Evolutionary conservation across 2,113 vertebrate genomes (phyloP).

Genomic region (Excalfactoria chinensis): DNA sequence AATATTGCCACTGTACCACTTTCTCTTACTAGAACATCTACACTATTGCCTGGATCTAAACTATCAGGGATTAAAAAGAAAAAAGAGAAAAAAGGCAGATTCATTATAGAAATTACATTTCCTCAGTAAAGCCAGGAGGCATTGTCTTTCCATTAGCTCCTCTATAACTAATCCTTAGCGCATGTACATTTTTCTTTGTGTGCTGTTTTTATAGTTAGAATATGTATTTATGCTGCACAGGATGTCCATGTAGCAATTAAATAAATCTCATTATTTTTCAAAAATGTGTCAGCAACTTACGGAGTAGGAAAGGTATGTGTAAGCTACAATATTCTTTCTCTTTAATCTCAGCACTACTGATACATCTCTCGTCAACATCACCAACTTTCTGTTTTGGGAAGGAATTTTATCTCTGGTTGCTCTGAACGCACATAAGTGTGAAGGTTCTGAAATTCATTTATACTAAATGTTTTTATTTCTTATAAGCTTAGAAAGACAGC

Average conservation of each 20-base stretch:
- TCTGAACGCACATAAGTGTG: background rate
- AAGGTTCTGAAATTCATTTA: background rate
- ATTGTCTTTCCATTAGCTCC: slow-evolving; percentile 68
- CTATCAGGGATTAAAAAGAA: slow-evolving; percentile 25
- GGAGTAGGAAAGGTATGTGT: background rate
- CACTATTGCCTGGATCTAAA: slow-evolving; percentile 54
- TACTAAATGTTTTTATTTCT: background rate
- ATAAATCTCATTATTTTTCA: slow-evolving; percentile 70
- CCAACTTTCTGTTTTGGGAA: slow-evolving; percentile 14
- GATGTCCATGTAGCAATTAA: slow-evolving; percentile 22
- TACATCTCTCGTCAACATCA: background rate
- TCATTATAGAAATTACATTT: slow-evolving; percentile 80
- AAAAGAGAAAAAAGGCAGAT: slow-evolving; percentile 57
- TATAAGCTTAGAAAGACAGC: background rate
- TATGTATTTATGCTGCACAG: slow-evolving; percentile 68
- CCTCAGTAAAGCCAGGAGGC: slow-evolving; percentile 75
- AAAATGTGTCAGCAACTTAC: slow-evolving; percentile 38
- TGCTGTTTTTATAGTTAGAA: slow-evolving; percentile 29
- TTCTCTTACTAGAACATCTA: slow-evolving; percentile 37
- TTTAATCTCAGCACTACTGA: slow-evolving; percentile 21
- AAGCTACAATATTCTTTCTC: slow-evolving; percentile 37
- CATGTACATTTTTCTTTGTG: slow-evolving; percentile 29
- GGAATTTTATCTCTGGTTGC: background rate
- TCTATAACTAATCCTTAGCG: slow-evolving; percentile 64
- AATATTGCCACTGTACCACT: slow-evolving; percentile 5